Conservation (phyloP, 2,113 vertebrate species). For the Cyanocitta stelleri region DNA sequence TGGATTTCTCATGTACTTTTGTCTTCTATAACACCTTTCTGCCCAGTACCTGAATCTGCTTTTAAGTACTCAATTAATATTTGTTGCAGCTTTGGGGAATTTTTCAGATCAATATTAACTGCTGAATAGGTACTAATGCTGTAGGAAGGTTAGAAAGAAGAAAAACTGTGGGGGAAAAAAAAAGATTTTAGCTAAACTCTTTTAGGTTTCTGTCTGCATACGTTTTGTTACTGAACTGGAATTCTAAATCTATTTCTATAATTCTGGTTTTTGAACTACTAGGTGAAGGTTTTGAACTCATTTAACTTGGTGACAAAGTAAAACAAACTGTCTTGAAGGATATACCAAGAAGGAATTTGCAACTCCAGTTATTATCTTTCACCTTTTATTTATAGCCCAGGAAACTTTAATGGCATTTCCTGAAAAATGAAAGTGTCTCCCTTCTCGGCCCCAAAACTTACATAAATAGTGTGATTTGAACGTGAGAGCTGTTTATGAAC, state of each 20-base stretch:
- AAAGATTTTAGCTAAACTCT: not conserved
- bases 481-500: not conserved
- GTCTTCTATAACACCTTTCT: not conserved
- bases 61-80: not conserved
- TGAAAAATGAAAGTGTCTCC: constrained; percentile 16
- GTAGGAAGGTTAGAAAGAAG: not conserved
- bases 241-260: not conserved
- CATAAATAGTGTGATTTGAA: constrained; percentile 27
- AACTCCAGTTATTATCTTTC: not conserved
- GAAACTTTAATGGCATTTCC: constrained; percentile 41
- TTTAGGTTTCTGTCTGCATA: not conserved
- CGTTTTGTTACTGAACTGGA: not conserved
- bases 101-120: not conserved
- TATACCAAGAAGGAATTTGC: constrained; percentile 18
- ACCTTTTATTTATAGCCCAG: constrained; percentile 1
- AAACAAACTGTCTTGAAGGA: constrained; percentile 7
- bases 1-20: not conserved
- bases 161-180: not conserved
- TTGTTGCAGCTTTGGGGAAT: not conserved
- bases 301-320: not conserved
- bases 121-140: not conserved
- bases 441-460: not conserved
- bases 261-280: not conserved
- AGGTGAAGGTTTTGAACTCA: not conserved
- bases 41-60: not conserved